phyloP scores from a whole-genome alignment of 2,888 invertebrate genomes.

The Cataglyphis albicans region DNA sequence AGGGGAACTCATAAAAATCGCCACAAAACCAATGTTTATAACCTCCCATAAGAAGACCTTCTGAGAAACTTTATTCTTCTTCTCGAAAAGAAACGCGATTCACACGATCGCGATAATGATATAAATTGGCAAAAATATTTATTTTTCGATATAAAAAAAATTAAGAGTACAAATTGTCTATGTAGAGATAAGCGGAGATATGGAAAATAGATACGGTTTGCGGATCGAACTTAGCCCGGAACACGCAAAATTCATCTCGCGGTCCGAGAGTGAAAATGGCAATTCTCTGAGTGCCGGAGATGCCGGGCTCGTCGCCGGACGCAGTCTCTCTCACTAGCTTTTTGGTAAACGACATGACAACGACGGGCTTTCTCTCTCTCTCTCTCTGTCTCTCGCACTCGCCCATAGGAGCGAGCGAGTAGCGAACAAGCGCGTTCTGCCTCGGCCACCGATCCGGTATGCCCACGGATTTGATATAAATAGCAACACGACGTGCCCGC shows the following conservation, averaged over 20 bases:
- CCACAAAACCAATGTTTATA: slow-evolving; percentile 40
- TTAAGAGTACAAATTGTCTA: not conserved
- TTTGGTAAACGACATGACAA: slow-evolving; percentile 50
- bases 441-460: slow-evolving; percentile 69
- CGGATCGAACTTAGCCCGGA: not conserved
- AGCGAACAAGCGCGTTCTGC: slow-evolving; percentile 39
- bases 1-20: slow-evolving; percentile 16
- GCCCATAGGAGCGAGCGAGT: not conserved
- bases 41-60: not conserved
- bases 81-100: not conserved
- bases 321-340: slow-evolving; percentile 35
- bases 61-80: not conserved
- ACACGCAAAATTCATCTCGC: slow-evolving; percentile 25
- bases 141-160: not conserved
- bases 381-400: not conserved
- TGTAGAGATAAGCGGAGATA: not conserved
- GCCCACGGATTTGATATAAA: slow-evolving; percentile 76
- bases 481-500: slow-evolving; percentile 59
- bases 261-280: slow-evolving; percentile 27
- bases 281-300: slow-evolving; percentile 48
- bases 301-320: slow-evolving; percentile 38
- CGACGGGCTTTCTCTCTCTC: slow-evolving; percentile 18
- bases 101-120: not conserved
- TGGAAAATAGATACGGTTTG: not conserved
- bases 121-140: not conserved